phyloP scores from a whole-genome alignment of 92 coral and sea anemone species.

The Desmophyllum pertusum region DNA sequence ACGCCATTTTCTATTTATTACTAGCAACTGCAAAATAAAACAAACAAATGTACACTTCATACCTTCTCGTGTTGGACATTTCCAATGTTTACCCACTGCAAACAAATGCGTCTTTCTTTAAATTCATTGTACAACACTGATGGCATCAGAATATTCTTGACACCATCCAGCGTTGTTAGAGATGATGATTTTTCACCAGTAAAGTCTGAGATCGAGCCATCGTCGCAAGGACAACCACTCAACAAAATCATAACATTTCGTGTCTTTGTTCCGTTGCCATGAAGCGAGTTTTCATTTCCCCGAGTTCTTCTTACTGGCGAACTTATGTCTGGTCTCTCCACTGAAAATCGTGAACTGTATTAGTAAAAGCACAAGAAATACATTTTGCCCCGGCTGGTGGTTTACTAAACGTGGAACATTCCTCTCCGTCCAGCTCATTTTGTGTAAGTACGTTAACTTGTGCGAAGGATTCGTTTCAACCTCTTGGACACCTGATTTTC shows the following conservation, averaged over 20 bases:
- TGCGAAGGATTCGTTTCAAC: conserved; percentile 60
- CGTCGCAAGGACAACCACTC: conserved; percentile 72
- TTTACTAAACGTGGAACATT: conserved; percentile 8
- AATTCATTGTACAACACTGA: conserved; percentile 78
- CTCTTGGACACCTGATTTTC: conserved; percentile 67
- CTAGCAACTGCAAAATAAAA: background rate
- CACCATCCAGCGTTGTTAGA: conserved; percentile 43
- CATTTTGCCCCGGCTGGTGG: conserved; percentile 68
- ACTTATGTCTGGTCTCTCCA: conserved; percentile 81
- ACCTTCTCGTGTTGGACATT: conserved; percentile 8
- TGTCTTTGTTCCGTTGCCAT: conserved; percentile 29
- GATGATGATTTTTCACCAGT: conserved; percentile 43
- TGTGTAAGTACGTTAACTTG: conserved; percentile 30
- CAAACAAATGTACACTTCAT: background rate
- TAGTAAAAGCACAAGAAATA: conserved; percentile 82
- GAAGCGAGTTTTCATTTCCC: conserved; percentile 32
- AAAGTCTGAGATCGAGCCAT: conserved; percentile 61
- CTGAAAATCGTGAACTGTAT: conserved; percentile 88
- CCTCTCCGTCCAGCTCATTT: conserved; percentile 18
- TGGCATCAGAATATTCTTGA: conserved; percentile 72
- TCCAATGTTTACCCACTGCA: conserved; percentile 86
- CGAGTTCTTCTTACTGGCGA: conserved; percentile 78
- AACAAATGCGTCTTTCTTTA: conserved; percentile 59
- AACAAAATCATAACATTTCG: conserved; percentile 82
- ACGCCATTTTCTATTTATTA: too few species aligned